Evolutionary conservation across 2,797 vertebrate species (phyloP), one percentile per base, ranked within the genome.

Genomic region (Muscicapa comitata): DNA sequence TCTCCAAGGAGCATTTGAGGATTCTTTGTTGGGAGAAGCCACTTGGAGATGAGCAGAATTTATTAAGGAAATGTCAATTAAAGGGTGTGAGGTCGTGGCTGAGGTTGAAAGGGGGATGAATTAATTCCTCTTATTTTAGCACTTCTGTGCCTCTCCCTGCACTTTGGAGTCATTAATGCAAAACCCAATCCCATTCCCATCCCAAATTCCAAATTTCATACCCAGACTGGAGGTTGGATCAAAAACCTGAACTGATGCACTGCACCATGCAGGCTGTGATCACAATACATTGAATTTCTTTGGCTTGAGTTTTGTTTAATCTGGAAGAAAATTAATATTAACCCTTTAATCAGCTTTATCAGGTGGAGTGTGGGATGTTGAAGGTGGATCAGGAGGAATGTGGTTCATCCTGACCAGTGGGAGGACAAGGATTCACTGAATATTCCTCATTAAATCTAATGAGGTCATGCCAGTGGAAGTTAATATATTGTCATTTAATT

Each of bases 231-330:
- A 51, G 33, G 38, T 14, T 38, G 38, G 38, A 38, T 38, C 38
- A 72, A 62, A 26, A 20, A 20, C 6, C 58, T 55, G 31, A 51
- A 15, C 10, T 28, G 35, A 31, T 38, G 57, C 7, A 5, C 33
- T 35, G 31, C 31, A 42, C 19, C 45, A 1, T 2, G 8, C 3
- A 31, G 45, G 2, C 28, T 54, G 0, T 9, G 24, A 25, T 45
- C 24, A 6, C 24, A 4, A 10, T 6, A 9, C 2, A 9, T 11
- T 48, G 18, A 10, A 26, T 67, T 91, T 12, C 7, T 65, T 76
- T 50, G 57, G 29, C 6, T 17, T 35, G 35, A 31, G 3, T 14
- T 78, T 48, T 53, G 57, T 21, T 87, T 37, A 9, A 35, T 13
- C 35, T 35, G 15, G n/a, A 35, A 58, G 15, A 48, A 50, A 57